Conservation (phyloP, 2,797 vertebrate species). For the Muraenolepis orangiensis region DNA sequence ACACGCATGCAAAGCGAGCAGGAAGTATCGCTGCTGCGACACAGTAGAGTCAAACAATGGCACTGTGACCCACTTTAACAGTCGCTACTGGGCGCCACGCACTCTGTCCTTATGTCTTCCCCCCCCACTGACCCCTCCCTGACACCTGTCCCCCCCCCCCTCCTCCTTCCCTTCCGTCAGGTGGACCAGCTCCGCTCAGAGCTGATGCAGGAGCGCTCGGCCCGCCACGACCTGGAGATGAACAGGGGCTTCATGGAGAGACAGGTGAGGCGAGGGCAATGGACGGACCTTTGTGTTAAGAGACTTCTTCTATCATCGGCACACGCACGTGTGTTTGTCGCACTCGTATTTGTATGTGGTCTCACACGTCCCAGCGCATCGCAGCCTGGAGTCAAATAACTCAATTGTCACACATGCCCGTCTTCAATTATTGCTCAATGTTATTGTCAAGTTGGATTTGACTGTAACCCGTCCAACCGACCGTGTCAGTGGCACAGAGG, state of each 20-base stretch:
- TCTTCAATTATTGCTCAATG: neutral
- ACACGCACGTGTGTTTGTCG: neutral
- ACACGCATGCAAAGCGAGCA: slow-evolving; percentile 28
- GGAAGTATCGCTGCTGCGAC: neutral
- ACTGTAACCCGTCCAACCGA: neutral
- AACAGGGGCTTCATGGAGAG: slow-evolving; percentile 88
- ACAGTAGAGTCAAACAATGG: neutral
- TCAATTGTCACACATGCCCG: neutral
- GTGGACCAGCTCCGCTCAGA: slow-evolving; percentile 89
- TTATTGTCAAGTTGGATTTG: neutral
- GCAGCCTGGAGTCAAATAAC: no score
- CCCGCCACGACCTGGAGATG: slow-evolving; percentile 90
- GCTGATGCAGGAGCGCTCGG: slow-evolving; percentile 88
- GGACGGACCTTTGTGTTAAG: neutral
- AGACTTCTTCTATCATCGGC: neutral
- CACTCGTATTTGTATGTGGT: neutral
- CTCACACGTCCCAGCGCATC: neutral
- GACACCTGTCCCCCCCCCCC: neutral
- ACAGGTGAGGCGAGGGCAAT: slow-evolving; percentile 72
- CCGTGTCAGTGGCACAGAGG: neutral
- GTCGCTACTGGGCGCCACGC: neutral
- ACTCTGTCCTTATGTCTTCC: no score
- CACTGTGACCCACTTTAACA: neutral
- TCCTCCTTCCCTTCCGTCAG: slow-evolving; percentile 56
- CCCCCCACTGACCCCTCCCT: no score